A percentile compares a stretch with the other conserved stretches of the same genome.
phyloP scores from a whole-genome alignment of 2,113 vertebrate genomes.

The Engystomops pustulosus region DNA sequence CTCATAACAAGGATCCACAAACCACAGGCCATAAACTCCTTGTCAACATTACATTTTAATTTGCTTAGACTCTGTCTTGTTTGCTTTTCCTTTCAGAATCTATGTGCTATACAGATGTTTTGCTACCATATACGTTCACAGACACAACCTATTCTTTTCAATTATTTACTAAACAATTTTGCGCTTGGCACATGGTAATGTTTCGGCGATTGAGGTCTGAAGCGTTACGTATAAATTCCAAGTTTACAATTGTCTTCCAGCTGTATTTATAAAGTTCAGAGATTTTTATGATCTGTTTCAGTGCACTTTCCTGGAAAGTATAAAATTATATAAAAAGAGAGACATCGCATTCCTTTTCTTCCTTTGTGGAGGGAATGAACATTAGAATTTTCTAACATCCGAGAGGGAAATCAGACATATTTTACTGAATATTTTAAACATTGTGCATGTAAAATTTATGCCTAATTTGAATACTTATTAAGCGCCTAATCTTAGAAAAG shows the following conservation, averaged over 20 bases:
- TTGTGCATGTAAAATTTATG: slow-evolving; percentile 99
- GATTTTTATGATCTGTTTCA: neutral
- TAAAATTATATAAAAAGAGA: slow-evolving; percentile 56
- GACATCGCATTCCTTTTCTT: slow-evolving; percentile 71
- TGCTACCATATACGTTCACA: neutral
- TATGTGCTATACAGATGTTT: neutral
- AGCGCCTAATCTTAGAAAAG: slow-evolving; percentile 90
- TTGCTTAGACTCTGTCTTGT: slow-evolving; percentile 20
- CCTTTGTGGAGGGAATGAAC: slow-evolving; percentile 73
- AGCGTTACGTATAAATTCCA: neutral
- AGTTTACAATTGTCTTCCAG: neutral
- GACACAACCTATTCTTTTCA: neutral
- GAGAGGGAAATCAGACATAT: slow-evolving; percentile 93
- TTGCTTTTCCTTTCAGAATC: slow-evolving; percentile 6
- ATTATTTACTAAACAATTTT: neutral
- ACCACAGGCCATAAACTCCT: slow-evolving; percentile 68
- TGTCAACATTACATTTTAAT: slow-evolving; percentile 49
- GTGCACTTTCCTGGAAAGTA: slow-evolving; percentile 43
- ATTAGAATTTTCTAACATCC: slow-evolving; percentile 95
- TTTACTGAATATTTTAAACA: slow-evolving; percentile 99
- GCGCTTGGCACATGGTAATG: neutral
- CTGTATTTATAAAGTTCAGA: neutral
- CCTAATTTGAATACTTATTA: slow-evolving; percentile 99
- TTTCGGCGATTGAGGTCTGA: neutral
- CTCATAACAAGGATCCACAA: slow-evolving; percentile 70